Percentiles rank a stretch among this genome's conserved stretches.
These are phyloP conservation scores for Spea multiplicata DNA, from an alignment of 2,113 vertebrate genomes.

Conservation along the genomic window DNA sequence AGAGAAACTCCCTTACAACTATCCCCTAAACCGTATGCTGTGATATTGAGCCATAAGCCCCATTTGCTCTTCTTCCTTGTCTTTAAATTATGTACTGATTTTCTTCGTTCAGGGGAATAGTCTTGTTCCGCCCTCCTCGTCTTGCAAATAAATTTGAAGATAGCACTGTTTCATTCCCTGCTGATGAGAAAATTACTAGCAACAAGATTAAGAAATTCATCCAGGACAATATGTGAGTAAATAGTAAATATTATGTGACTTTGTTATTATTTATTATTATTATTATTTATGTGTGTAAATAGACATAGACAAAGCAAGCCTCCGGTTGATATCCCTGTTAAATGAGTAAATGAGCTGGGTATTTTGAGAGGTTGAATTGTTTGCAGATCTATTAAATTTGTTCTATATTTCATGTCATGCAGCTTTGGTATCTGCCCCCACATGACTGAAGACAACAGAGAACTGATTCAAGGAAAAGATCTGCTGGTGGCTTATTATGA, in stretches of 20 bases:
- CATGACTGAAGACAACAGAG: conserved; percentile 96
- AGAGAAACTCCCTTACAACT: too few species aligned
- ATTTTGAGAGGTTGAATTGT: too few species aligned
- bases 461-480: conserved; percentile 88
- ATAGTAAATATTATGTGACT: too few species aligned
- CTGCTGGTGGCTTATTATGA: conserved; percentile 92
- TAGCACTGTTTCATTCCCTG: conserved; percentile 67
- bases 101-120: conserved; percentile 69
- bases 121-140: conserved; percentile 83
- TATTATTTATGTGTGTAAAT: too few species aligned
- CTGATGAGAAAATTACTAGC: conserved; percentile 76
- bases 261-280: too few species aligned
- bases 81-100: background rate
- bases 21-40: too few species aligned
- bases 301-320: too few species aligned
- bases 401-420: conserved; percentile 39
- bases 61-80: too few species aligned
- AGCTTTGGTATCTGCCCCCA: conserved; percentile 95
- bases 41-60: too few species aligned
- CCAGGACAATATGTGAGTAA: conserved; percentile 91
- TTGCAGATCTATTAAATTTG: background rate
- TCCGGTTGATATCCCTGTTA: too few species aligned
- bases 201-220: conserved; percentile 90
- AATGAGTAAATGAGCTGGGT: too few species aligned
- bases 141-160: conserved; percentile 94